These are phyloP conservation scores for Argynnis bischoffii DNA, from an alignment of 2,888 invertebrate species.

Conservation along the genomic window DNA sequence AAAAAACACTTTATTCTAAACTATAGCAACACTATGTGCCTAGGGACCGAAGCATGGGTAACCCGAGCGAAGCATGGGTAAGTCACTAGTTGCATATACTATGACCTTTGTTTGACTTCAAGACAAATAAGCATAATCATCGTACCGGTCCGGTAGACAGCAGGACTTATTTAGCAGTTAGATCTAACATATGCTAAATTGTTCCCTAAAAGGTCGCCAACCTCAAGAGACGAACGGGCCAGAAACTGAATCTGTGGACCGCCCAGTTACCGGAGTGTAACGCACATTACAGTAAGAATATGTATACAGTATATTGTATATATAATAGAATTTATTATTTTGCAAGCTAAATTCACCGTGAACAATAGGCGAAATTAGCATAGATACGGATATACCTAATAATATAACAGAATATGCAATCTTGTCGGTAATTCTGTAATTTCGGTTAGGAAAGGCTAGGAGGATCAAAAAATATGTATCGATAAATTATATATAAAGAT, in stretches of 20 bases:
- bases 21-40: too few relatives aligned
- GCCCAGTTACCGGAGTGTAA: conserved; percentile 37
- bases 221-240: conserved; percentile 23
- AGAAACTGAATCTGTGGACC: conserved; percentile 24
- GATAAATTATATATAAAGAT: too few relatives aligned
- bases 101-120: too few relatives aligned
- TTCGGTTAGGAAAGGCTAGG: neutral
- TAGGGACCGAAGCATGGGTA: too few relatives aligned
- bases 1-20: too few relatives aligned
- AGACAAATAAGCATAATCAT: neutral
- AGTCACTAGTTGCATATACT: too few relatives aligned
- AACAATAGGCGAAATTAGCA: conserved; percentile 24
- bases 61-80: too few relatives aligned
- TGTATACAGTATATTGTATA: neutral
- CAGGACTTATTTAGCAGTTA: neutral
- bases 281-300: conserved; percentile 31
- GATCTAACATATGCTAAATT: conserved; percentile 11
- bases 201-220: conserved; percentile 29
- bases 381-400: conserved; percentile 6
- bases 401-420: conserved; percentile 6
- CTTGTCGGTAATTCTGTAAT: conserved; percentile 5
- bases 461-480: too few relatives aligned
- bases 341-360: conserved; percentile 25
- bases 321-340: conserved; percentile 22
- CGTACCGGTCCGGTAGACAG: neutral